Conservation (phyloP, 2,888 invertebrate species). For the Azorinus chamasolen region DNA sequence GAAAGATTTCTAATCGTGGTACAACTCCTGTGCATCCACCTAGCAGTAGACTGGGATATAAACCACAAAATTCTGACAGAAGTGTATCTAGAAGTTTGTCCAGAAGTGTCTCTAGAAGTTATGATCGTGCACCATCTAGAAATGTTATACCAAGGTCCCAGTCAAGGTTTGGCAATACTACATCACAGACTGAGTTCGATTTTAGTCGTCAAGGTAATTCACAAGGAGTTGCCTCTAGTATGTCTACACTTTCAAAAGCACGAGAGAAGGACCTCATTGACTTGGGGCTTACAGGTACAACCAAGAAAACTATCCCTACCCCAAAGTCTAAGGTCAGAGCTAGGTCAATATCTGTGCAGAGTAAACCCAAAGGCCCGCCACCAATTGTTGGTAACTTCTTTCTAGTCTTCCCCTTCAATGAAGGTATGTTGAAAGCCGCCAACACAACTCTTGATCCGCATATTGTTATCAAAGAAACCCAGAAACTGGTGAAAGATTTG, state of each 20-base stretch:
- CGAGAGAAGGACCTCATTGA: constrained; percentile 54
- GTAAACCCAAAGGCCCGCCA: constrained; percentile 64
- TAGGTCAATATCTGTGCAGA: constrained; percentile 39
- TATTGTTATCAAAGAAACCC: constrained; percentile 77
- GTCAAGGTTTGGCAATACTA: constrained; percentile 40
- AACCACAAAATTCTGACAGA: constrained; percentile 23
- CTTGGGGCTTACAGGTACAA: constrained; percentile 43
- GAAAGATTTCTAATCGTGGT: constrained; percentile 61
- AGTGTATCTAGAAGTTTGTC: constrained; percentile 25
- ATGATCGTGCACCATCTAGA: constrained; percentile 43
- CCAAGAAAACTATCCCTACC: constrained; percentile 25
- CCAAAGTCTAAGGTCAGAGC: constrained; percentile 19
- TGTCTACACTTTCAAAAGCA: constrained; percentile 41
- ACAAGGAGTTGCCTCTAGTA: constrained; percentile 33
- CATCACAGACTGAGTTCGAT: constrained; percentile 53
- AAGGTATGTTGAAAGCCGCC: constrained; percentile 72
- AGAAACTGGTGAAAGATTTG: constrained; percentile 74
- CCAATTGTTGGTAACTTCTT: constrained; percentile 91
- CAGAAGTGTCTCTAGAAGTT: constrained; percentile 33
- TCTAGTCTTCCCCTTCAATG: constrained; percentile 90
- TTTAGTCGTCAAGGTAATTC: constrained; percentile 28
- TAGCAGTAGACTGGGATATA: not conserved
- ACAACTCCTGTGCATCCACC: constrained; percentile 28
- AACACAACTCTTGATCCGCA: constrained; percentile 74
- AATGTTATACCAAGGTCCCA: constrained; percentile 24